These are phyloP conservation scores for Lepidurus apus DNA, from an alignment of 1,140 invertebrate genomes.

Conservation along the genomic window DNA sequence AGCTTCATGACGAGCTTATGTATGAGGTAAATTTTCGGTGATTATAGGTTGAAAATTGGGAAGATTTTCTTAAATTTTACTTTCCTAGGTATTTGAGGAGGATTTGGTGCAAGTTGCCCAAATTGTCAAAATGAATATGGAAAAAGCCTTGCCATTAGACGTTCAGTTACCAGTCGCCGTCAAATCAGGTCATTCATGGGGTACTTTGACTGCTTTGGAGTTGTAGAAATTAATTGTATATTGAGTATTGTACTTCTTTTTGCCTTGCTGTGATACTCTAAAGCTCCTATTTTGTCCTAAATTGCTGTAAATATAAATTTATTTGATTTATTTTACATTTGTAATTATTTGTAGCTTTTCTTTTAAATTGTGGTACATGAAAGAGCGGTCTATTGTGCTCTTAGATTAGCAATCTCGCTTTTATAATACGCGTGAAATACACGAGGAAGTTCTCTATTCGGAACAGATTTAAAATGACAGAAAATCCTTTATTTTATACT, in stretches of 20 bases:
- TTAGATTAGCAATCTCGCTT: too few species aligned
- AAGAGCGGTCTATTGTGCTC: too few species aligned
- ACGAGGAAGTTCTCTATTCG: too few species aligned
- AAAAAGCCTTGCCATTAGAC: slow-evolving; percentile 61
- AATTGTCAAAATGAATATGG: slow-evolving; percentile 73
- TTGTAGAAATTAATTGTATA: not conserved
- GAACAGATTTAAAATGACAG: too few species aligned
- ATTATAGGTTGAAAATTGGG: not conserved
- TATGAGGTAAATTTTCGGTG: slow-evolving; percentile 66
- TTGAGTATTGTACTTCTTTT: not conserved
- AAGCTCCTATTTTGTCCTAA: too few species aligned
- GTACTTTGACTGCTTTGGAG: slow-evolving; percentile 41
- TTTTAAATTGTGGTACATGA: too few species aligned
- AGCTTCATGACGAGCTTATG: slow-evolving; percentile 94
- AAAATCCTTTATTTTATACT: too few species aligned
- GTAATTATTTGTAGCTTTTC: too few species aligned
- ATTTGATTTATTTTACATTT: too few species aligned
- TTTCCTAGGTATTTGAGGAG: slow-evolving; percentile 44
- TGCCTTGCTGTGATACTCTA: not conserved
- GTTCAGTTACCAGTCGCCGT: slow-evolving; percentile 82
- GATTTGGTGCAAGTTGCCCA: slow-evolving; percentile 56
- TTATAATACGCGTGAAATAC: too few species aligned
- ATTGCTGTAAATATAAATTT: too few species aligned
- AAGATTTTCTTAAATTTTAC: slow-evolving; percentile 28
- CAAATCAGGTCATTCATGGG: slow-evolving; percentile 75